Base-by-base conservation (phyloP, 2,888 invertebrate species). In the Synanthedon vespiformis region DNA sequence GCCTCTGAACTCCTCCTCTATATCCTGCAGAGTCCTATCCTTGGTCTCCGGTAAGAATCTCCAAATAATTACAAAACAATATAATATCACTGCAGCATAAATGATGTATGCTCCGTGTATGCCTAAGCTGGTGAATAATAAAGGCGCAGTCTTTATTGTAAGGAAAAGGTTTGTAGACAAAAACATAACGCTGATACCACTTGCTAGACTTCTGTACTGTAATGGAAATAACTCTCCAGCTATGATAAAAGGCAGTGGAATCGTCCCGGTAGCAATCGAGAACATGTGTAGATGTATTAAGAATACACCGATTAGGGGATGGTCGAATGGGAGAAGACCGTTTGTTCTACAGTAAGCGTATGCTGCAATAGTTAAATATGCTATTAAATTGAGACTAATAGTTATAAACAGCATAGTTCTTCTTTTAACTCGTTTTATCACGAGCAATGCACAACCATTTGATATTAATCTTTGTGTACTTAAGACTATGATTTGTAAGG, bases 161-260 rank as follows among this genome's bases (percentile, higher is more conserved):
- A 74, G 66, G 50, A 81, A 80, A 0, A 81, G 62, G 55, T 77
- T 76, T 0, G 62, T 54, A 2, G 80, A 76, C 3, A 80, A 49
- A 53, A 77, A 76, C 4, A 79, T 52, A 0, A 77, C 74, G 40
- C 79, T 74, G n/a, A 80, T 66, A 0, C 77, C 76, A 12, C 79
- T 77, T 51, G 92, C 91, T 1, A 90, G 65, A 40, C 91, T 91
- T 49, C 91, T 83, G 48, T 85, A 88, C 49, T 85, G 83, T 34
- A 89, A 77, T 3, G 92, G 88, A 60, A 92, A 92, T 1, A 93
- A 70, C 68, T 93, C 93, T 0, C 92, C 92, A 57, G 91, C 89
- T 71, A 93, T 89, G 10, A 91, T 89, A 81, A 92, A 92, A 0
- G 92, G 92, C 50, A 93, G 64, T 0, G 92, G 90, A 1, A 90